Evolutionary conservation across 1,140 invertebrate species (phyloP).

Genomic region (Cyphomyrmex costatus): DNA sequence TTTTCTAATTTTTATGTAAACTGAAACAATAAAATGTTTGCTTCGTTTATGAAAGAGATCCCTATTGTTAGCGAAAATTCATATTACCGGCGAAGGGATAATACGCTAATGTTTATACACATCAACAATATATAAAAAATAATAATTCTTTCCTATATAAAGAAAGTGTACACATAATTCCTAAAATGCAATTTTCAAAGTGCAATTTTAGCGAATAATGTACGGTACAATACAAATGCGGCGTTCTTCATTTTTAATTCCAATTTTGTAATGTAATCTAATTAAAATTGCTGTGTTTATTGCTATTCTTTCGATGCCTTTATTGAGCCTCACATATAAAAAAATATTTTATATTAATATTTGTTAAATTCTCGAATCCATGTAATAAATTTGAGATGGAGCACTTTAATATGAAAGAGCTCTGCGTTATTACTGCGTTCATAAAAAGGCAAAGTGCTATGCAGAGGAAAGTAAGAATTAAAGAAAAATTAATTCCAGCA

Average conservation of each 20-base stretch:
- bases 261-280: slow-evolving; percentile 16
- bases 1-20: no score
- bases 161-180: neutral
- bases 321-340: neutral
- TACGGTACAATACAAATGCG: neutral
- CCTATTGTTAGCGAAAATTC: no score
- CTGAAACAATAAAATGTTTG: no score
- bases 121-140: neutral
- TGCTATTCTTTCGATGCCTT: neutral
- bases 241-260: neutral
- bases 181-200: neutral
- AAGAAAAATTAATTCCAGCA: neutral
- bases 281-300: neutral
- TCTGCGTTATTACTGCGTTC: neutral
- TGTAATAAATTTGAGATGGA: neutral
- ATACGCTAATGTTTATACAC: no score
- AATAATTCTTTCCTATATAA: neutral
- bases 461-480: neutral
- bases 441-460: slow-evolving; percentile 6
- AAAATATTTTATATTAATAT: slow-evolving; percentile 27
- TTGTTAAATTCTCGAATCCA: neutral
- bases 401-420: neutral
- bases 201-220: slow-evolving; percentile 13
- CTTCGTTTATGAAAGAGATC: no score
- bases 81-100: no score